Conservation (phyloP, 35 echinoderm and acorn worm species). For the Strongylocentrotus purpuratus region DNA sequence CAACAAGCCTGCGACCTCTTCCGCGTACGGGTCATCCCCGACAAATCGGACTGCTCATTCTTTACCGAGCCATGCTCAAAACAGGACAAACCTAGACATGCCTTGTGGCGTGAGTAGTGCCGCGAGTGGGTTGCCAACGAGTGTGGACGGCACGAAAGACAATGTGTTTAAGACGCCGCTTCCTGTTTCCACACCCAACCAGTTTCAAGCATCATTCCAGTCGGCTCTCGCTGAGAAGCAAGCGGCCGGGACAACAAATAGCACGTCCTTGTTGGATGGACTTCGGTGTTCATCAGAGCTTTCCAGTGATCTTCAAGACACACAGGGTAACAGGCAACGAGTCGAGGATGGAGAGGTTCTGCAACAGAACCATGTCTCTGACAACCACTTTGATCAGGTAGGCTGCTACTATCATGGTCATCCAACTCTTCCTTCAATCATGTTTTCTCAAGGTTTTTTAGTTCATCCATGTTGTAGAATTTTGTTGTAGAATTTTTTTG, state of each 20-base stretch:
- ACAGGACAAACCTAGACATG: conserved; percentile 22
- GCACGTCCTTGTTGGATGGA: conserved; percentile 33
- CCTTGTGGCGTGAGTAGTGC: conserved; percentile 9
- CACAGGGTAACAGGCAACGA: conserved; percentile 39
- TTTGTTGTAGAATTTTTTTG: too few relatives aligned
- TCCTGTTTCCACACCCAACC: conserved; percentile 63
- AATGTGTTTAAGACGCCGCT: conserved; percentile 78
- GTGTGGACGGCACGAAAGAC: neutral
- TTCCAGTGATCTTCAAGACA: neutral
- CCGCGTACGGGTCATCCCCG: conserved; percentile 25
- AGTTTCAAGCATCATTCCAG: conserved; percentile 74
- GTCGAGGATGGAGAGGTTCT: neutral
- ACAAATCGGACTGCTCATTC: conserved; percentile 3
- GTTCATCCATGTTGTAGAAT: too few relatives aligned
- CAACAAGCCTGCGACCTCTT: conserved; percentile 26
- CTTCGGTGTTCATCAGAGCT: conserved; percentile 1
- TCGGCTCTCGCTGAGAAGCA: conserved; percentile 37
- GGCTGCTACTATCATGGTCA: neutral
- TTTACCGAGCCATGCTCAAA: conserved; percentile 44
- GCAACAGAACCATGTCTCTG: conserved; percentile 20
- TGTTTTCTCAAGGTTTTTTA: neutral
- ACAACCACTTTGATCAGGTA: conserved; percentile 39
- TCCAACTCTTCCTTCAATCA: neutral
- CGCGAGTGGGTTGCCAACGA: neutral
- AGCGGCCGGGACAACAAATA: neutral